Evolutionary conservation across 2,888 invertebrate genomes (phyloP), one percentile per base, ranked within the genome.

Genomic region (Syrista parreyssii): DNA sequence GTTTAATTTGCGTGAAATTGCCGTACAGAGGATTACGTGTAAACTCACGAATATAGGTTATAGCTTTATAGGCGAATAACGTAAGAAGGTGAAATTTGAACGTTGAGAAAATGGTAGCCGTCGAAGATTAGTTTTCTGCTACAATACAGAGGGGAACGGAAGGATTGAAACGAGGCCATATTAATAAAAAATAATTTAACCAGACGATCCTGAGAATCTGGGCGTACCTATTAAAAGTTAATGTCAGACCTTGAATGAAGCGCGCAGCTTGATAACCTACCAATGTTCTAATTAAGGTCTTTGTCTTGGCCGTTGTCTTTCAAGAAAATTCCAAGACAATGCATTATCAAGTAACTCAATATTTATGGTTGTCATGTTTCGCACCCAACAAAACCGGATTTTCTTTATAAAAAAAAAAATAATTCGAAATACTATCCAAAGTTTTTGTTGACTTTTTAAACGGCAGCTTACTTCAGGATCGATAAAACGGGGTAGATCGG

Each of bases 111-210:
- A 55, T 23, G 0, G 55, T 55, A 55, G 55, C 23, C 23, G 23
- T 9, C 9, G 23, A 55, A 55, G 55, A 55, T 55, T 55, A 55
- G 55, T 23, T 23, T 55, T 23, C 23, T 23, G 55, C 23, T 9
- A 2, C 23, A 9, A 55, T 23, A 55, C 23, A 55, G 23, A 55
- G 23, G 23, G 55, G 55, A 15, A 23, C 23, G 23, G 3, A 23
- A 55, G 55, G 71, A 71, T 31, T 71, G 1, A 32, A 15, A 71
- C 31, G 71, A 33, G 71, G 71, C 12, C 32, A 23, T 71, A 32
- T 71, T 71, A 71, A 71, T 71, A 4, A 31, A 71, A 71, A 71
- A 71, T 71, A 71, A 71, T 71, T 30, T 71, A 31, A 31, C 71
- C 71, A 31, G 6, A 55, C 23, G 2, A 23, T 55, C 23, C 55